Conservation (phyloP, 2,888 invertebrate genomes). For the Caenorhabditis wallacei region DNA sequence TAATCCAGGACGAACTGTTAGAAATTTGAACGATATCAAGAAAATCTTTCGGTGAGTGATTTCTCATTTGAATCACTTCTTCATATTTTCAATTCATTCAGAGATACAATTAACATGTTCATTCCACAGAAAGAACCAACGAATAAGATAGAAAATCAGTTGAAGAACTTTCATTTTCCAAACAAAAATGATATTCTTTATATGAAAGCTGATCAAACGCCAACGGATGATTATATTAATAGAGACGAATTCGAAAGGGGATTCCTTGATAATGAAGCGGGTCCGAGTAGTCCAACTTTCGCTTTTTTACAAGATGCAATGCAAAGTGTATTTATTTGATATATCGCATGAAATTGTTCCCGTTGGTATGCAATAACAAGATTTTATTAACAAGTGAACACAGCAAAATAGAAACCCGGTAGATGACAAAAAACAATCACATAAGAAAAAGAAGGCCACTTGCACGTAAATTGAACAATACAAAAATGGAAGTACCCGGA, state of each 20-base stretch:
- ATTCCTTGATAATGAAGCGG: too few relatives aligned
- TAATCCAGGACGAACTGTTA: conserved; percentile 78
- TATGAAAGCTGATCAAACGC: conserved; percentile 18
- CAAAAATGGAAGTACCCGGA: conserved; percentile 30
- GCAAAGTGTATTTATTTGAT: too few relatives aligned
- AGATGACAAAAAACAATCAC: conserved; percentile 29
- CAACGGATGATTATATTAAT: background rate
- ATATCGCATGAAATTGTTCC: background rate
- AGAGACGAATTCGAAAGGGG: too few relatives aligned
- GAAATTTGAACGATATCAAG: conserved; percentile 41
- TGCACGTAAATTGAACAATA: conserved; percentile 10
- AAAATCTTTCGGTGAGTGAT: conserved; percentile 53
- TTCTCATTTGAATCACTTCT: background rate
- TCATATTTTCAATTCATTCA: conserved; percentile 4
- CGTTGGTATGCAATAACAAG: background rate
- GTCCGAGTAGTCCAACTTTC: too few relatives aligned
- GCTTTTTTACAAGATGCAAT: too few relatives aligned
- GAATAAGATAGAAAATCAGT: background rate
- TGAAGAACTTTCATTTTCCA: conserved; percentile 29
- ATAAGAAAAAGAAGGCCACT: conserved; percentile 40
- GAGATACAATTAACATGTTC: conserved; percentile 43
- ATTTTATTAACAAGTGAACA: conserved; percentile 34
- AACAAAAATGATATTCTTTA: conserved; percentile 36
- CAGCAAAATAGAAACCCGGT: conserved; percentile 16
- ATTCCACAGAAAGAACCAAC: background rate